Conservation (phyloP, 2,113 vertebrate genomes). For the Boulengeromyrus knoepffleri region DNA sequence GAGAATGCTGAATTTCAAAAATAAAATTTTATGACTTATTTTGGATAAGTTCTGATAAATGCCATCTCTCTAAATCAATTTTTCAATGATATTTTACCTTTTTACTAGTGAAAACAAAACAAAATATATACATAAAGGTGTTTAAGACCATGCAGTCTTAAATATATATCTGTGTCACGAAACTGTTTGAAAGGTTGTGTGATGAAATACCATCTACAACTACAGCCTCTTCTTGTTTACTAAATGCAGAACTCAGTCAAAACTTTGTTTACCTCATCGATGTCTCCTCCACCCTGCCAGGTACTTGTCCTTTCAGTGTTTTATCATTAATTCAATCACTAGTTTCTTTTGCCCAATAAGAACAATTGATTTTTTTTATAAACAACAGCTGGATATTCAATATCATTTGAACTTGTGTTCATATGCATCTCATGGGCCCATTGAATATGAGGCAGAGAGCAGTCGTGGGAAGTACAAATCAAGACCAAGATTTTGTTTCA, state of each 20-base stretch:
- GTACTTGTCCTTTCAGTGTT: neutral
- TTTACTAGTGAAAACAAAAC: neutral
- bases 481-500: neutral
- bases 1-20: neutral
- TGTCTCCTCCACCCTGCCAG: neutral
- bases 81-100: neutral
- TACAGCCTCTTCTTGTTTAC: neutral
- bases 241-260: neutral
- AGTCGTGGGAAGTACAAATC: neutral
- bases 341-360: neutral
- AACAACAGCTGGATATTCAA: neutral
- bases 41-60: neutral
- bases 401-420: neutral
- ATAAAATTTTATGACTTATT: neutral
- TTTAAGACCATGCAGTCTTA: neutral
- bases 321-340: neutral
- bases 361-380: neutral
- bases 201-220: neutral
- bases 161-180: neutral
- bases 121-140: neutral
- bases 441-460: neutral
- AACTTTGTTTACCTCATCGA: neutral
- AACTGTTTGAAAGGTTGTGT: neutral
- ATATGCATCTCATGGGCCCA: neutral
- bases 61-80: no score